These are phyloP conservation scores for Blastobasis lacticolella DNA, from an alignment of 2,888 invertebrate genomes.

Conservation along the genomic window DNA sequence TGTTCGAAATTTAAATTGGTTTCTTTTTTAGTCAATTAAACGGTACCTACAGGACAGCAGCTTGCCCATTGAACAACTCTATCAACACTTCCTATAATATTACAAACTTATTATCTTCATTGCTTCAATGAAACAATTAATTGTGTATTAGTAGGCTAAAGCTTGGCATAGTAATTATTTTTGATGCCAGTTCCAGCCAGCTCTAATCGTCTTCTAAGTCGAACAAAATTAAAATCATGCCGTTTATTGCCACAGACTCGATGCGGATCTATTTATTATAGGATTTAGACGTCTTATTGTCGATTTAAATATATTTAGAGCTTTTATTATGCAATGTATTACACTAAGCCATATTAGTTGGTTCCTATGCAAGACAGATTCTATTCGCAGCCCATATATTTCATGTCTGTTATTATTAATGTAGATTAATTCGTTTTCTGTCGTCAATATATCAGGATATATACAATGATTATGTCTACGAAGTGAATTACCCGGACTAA, in stretches of 20 bases:
- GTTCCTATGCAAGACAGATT: neutral
- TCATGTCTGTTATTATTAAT: no score
- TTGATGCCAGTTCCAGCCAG: neutral
- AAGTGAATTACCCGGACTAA: no score
- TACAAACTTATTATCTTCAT: no score
- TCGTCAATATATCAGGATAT: no score
- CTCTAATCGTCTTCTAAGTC: conserved; percentile 15
- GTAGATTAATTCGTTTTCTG: no score
- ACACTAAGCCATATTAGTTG: conserved; percentile 1
- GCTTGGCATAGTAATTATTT: conserved; percentile 14
- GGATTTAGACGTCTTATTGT: conserved; percentile 18
- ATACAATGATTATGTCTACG: no score
- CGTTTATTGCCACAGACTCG: conserved; percentile 17
- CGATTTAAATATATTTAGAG: conserved; percentile 16
- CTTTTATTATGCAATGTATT: conserved; percentile 11
- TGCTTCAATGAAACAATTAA: neutral
- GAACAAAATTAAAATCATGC: conserved; percentile 23
- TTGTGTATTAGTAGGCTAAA: conserved; percentile 9
- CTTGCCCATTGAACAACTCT: no score
- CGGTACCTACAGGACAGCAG: no score
- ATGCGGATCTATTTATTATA: conserved; percentile 17
- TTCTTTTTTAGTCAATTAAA: no score
- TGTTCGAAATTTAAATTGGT: no score
- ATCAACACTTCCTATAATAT: no score
- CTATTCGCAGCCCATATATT: no score